Evolutionary conservation across 2,797 vertebrate species (phyloP).

Genomic region (Squalus acanthias): DNA sequence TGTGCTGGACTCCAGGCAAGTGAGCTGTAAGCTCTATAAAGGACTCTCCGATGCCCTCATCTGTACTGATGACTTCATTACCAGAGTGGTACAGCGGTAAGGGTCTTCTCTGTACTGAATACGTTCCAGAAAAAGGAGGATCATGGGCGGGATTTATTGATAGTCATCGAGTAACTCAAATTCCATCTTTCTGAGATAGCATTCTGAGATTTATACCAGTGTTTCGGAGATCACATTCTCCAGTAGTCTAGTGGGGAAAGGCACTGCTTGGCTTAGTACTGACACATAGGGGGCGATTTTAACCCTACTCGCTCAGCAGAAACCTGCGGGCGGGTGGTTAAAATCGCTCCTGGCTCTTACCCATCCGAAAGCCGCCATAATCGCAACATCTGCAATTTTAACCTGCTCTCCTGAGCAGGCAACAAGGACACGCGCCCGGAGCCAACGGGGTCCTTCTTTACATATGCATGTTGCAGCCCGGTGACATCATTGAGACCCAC

Average conservation of each 20-base stretch:
- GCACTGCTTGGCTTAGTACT: background rate
- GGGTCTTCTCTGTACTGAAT: background rate
- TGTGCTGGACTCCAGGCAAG: constrained; percentile 87
- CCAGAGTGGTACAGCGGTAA: constrained; percentile 96
- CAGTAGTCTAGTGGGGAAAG: background rate
- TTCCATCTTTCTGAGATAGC: background rate
- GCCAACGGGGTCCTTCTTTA: too few species aligned
- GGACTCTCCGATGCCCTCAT: constrained; percentile 93
- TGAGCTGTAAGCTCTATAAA: constrained; percentile 93
- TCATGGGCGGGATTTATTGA: background rate
- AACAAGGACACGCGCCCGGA: too few species aligned
- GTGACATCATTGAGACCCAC: too few species aligned
- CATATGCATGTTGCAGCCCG: too few species aligned
- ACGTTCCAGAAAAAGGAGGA: background rate
- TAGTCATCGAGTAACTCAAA: background rate
- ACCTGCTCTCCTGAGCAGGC: too few species aligned
- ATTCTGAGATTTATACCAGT: background rate
- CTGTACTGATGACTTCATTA: constrained; percentile 97
- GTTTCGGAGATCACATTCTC: background rate
- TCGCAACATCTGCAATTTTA: too few species aligned
- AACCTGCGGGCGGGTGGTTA: too few species aligned
- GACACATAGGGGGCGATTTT: too few species aligned
- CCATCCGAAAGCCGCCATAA: too few species aligned
- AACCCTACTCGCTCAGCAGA: too few species aligned
- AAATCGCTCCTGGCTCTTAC: too few species aligned